These are phyloP conservation scores for Phymorhynchus buccinoides DNA, from an alignment of 1,140 invertebrate genomes.

Conservation along the genomic window DNA sequence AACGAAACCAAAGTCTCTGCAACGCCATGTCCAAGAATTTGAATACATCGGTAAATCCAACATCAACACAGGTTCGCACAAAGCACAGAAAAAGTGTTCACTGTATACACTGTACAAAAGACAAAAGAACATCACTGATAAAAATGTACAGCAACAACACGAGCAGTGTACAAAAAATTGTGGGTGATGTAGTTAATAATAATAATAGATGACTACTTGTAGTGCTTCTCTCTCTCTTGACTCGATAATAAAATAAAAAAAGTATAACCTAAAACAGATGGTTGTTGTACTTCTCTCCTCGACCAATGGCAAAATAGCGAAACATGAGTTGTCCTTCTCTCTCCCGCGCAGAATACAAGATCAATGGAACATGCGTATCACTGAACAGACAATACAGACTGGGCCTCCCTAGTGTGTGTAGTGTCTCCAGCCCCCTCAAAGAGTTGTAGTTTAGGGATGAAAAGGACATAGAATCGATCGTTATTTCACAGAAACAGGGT, in stretches of 20 bases:
- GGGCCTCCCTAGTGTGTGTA: not conserved
- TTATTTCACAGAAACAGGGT: not conserved
- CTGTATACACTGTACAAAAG: conserved; percentile 5
- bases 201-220: not conserved
- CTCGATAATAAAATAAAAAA: too few relatives aligned
- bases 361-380: not conserved
- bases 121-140: not conserved
- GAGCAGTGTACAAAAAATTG: not conserved
- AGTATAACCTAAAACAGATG: not conserved
- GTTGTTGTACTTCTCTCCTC: not conserved
- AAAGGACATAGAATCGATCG: not conserved
- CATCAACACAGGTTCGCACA: not conserved
- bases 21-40: not conserved
- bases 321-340: not conserved
- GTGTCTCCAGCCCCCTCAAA: not conserved
- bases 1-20: not conserved
- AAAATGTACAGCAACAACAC: conserved; percentile 11
- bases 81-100: not conserved
- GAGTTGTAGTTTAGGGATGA: not conserved
- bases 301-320: not conserved
- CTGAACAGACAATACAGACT: not conserved
- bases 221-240: not conserved
- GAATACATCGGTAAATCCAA: not conserved
- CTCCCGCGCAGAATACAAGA: not conserved
- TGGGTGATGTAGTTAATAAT: not conserved